Percentiles rank a stretch among this genome's conserved stretches.
Conservation (phyloP, 1,140 invertebrate genomes). For the Eufriesea mexicana region DNA sequence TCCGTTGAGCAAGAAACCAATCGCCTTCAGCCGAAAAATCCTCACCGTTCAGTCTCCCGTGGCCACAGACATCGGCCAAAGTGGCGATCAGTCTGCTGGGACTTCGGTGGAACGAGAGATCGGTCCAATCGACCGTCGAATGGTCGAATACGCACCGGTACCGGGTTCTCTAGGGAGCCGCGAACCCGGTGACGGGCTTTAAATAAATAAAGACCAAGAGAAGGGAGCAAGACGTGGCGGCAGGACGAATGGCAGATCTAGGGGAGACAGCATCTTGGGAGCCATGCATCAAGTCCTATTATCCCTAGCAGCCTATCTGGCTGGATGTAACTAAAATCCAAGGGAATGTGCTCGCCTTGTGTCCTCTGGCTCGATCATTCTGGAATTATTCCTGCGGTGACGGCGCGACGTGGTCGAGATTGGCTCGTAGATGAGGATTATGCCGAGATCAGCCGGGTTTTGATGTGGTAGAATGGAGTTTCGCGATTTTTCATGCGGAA, state of each 20-base stretch:
- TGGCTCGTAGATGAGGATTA: neutral
- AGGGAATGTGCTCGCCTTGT: slow-evolving; percentile 24
- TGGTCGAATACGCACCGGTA: slow-evolving; percentile 8
- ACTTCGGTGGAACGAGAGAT: slow-evolving; percentile 47
- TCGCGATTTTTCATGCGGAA: too few relatives aligned
- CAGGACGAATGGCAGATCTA: slow-evolving; percentile 56
- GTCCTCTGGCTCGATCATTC: slow-evolving; percentile 6
- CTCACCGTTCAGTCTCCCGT: neutral
- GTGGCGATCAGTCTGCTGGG: slow-evolving; percentile 67
- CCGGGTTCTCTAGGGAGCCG: slow-evolving; percentile 53
- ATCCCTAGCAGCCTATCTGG: slow-evolving; percentile 61
- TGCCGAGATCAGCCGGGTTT: too few relatives aligned
- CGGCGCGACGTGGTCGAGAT: neutral
- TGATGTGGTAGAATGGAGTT: too few relatives aligned
- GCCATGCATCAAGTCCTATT: slow-evolving; percentile 73
- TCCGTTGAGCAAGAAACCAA: neutral
- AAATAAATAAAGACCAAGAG: slow-evolving; percentile 72
- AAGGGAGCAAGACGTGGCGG: slow-evolving; percentile 31
- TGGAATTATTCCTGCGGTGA: neutral
- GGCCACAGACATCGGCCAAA: neutral
- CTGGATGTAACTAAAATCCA: slow-evolving; percentile 72
- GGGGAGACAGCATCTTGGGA: slow-evolving; percentile 59
- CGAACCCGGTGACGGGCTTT: slow-evolving; percentile 61
- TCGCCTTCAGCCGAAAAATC: neutral
- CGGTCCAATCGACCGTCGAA: slow-evolving; percentile 36